Conservation (phyloP, 2,888 invertebrate genomes). For the Bombylius major region DNA sequence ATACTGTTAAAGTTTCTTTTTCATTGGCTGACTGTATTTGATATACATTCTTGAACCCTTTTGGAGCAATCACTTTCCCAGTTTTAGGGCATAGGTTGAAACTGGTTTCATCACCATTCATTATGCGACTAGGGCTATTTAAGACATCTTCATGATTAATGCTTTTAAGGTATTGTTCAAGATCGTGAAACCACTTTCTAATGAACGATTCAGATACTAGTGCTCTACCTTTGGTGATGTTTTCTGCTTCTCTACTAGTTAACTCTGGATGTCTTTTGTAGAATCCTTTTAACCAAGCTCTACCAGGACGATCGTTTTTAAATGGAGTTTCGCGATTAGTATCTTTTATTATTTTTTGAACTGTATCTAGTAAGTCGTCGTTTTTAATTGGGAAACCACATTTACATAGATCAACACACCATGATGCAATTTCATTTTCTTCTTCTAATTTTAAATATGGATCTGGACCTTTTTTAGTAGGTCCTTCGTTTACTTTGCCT, state of each 20-base stretch:
- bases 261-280: constrained; percentile 5
- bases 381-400: constrained; percentile 7
- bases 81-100: constrained; percentile 9
- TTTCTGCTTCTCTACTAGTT: constrained; percentile 6
- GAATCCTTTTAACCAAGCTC: constrained; percentile 2
- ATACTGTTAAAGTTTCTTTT: constrained; percentile 4
- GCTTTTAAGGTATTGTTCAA: constrained; percentile 8
- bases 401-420: constrained; percentile 6
- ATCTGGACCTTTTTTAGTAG: constrained; percentile 5
- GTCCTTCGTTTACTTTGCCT: neutral
- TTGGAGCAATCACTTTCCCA: constrained; percentile 8
- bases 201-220: constrained; percentile 5
- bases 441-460: constrained; percentile 6
- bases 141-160: constrained; percentile 6
- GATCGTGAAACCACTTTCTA: constrained; percentile 9
- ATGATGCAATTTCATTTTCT: constrained; percentile 4
- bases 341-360: constrained; percentile 7
- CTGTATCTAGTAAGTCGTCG: constrained; percentile 7
- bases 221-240: constrained; percentile 6
- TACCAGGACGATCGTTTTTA: neutral
- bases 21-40: constrained; percentile 3
- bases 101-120: constrained; percentile 5
- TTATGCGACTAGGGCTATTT: constrained; percentile 1
- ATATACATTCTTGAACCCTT: constrained; percentile 6
- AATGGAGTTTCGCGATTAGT: constrained; percentile 1